Evolutionary conservation across 1,140 invertebrate species (phyloP).

Genomic region (Drosophila takahashii): DNA sequence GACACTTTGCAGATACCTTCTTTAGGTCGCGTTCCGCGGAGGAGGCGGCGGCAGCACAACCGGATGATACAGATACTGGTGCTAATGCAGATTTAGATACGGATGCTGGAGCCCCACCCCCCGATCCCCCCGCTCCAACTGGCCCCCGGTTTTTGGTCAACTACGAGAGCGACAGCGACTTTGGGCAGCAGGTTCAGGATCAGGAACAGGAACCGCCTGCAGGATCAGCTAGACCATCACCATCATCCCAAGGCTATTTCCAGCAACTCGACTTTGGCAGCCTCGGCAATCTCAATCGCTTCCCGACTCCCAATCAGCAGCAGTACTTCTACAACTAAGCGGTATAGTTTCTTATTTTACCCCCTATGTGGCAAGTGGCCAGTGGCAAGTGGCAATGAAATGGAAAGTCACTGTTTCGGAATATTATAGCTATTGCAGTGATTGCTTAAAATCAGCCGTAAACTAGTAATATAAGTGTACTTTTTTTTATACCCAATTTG

Average conservation of each 20-base stretch:
- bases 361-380: background rate
- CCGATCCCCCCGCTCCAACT: conserved; percentile 6
- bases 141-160: conserved; percentile 35
- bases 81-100: background rate
- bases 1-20: conserved; percentile 82
- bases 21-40: conserved; percentile 50
- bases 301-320: conserved; percentile 24
- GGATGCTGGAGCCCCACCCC: background rate
- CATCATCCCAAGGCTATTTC: conserved; percentile 6
- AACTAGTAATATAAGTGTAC: conserved; percentile 6
- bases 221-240: too few species aligned
- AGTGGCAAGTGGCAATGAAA: background rate
- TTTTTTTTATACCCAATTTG: conserved; percentile 14
- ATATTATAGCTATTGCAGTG: conserved; percentile 15
- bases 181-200: background rate
- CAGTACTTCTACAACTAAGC: conserved; percentile 41
- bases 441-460: conserved; percentile 5
- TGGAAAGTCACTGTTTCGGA: background rate
- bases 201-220: background rate
- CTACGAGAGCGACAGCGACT: conserved; percentile 25
- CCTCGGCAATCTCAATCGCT: conserved; percentile 4
- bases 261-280: background rate
- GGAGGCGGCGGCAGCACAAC: conserved; percentile 12
- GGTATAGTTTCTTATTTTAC: conserved; percentile 17
- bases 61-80: conserved; percentile 14